A percentile compares a stretch with the other conserved stretches of the same genome.
Conservation (phyloP, 1,140 invertebrate genomes). For the Schlechtendalia chinensis region DNA sequence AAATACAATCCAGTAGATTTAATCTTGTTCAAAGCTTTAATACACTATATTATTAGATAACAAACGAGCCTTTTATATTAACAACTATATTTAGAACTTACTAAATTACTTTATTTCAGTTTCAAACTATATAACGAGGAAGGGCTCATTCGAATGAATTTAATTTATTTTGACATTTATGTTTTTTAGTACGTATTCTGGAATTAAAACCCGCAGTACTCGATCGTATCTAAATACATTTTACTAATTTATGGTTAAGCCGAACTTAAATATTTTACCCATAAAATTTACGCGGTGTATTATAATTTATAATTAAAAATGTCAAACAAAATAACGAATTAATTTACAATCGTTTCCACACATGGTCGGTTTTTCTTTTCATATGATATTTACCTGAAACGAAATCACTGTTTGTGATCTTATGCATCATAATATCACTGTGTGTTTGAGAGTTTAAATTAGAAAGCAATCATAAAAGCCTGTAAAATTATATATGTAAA, state of each 20-base stretch:
- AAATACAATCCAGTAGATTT: conserved; percentile 12
- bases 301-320: not conserved
- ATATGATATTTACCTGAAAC: no score
- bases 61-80: conserved; percentile 8
- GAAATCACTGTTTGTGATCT: no score
- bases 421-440: no score
- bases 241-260: not conserved
- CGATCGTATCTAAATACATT: conserved; percentile 1
- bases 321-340: no score
- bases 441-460: no score
- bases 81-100: conserved; percentile 22
- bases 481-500: no score
- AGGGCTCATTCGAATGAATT: not conserved
- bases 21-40: not conserved
- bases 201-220: not conserved
- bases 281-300: not conserved
- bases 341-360: no score
- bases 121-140: conserved; percentile 13
- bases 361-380: no score
- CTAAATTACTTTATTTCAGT: conserved; percentile 19
- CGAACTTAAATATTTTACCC: not conserved
- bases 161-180: conserved; percentile 37
- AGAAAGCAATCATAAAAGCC: no score
- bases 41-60: conserved; percentile 1
- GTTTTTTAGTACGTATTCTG: conserved; percentile 13